A percentile compares a stretch with the other conserved stretches of the same genome.
Conservation (phyloP, 2,797 vertebrate genomes). For the Simalia tracyae region DNA sequence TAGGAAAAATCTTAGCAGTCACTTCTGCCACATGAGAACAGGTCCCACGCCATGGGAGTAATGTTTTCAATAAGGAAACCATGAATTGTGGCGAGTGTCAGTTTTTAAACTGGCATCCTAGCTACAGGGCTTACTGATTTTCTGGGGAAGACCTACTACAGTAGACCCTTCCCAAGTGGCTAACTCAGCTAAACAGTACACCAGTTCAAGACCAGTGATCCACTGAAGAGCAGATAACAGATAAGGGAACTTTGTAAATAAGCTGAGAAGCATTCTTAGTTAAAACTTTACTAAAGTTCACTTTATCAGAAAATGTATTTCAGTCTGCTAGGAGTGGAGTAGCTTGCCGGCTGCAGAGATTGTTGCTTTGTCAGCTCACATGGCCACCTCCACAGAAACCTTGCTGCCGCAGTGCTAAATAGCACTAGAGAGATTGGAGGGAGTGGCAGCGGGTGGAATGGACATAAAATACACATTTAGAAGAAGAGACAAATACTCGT, state of each 20-base stretch:
- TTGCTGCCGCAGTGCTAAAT: neutral
- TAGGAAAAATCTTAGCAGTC: neutral
- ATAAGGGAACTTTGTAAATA: neutral
- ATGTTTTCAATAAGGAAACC: neutral
- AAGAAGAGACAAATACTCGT: slow-evolving; percentile 25
- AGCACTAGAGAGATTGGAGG: neutral
- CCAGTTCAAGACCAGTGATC: neutral
- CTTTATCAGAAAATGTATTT: neutral
- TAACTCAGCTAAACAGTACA: neutral
- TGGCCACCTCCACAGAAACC: neutral
- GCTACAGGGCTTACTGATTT: neutral
- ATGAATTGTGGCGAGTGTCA: neutral
- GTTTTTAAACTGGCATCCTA: neutral
- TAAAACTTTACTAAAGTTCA: neutral
- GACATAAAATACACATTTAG: neutral
- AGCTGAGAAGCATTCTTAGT: neutral
- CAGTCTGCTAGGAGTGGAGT: neutral
- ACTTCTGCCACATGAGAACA: neutral
- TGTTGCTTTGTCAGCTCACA: neutral
- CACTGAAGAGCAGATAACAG: neutral
- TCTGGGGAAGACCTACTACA: neutral
- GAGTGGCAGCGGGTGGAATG: neutral
- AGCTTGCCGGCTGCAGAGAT: neutral
- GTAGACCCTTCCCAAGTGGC: neutral
- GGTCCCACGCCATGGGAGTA: neutral